These are phyloP conservation scores for Lasaia peninsularis DNA, from an alignment of 1,140 invertebrate genomes.

Conservation along the genomic window DNA sequence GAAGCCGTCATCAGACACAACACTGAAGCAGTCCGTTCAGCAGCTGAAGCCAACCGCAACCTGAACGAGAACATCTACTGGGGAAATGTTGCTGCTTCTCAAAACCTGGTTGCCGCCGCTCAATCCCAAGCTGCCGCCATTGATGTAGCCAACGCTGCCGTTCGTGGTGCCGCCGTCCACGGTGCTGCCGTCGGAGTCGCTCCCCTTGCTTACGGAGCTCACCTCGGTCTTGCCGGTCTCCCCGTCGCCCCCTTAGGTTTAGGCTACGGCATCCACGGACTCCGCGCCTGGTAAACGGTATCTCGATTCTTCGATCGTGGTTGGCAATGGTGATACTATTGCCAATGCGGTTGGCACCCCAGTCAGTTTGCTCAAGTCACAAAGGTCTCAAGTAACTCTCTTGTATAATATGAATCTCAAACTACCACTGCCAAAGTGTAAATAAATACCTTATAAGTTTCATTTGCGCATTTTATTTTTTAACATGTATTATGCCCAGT, in stretches of 20 bases:
- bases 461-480: constrained; percentile 21
- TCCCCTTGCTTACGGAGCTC: constrained; percentile 33
- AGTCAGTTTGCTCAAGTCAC: constrained; percentile 50
- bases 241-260: constrained; percentile 23
- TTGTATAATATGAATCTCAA: constrained; percentile 65
- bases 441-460: constrained; percentile 59
- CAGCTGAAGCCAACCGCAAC: constrained; percentile 55
- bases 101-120: constrained; percentile 74
- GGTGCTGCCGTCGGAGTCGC: constrained; percentile 49
- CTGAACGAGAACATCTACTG: constrained; percentile 66
- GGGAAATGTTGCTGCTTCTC: constrained; percentile 69
- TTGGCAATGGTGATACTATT: constrained; percentile 23
- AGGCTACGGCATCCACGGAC: constrained; percentile 40
- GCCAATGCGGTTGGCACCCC: constrained; percentile 18
- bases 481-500: no score
- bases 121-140: constrained; percentile 80
- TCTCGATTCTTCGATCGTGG: constrained; percentile 16
- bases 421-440: constrained; percentile 75
- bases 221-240: constrained; percentile 38
- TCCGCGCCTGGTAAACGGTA: constrained; percentile 54
- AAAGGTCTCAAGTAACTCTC: constrained; percentile 70
- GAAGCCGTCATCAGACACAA: constrained; percentile 52
- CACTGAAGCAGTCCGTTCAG: constrained; percentile 45
- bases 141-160: constrained; percentile 68
- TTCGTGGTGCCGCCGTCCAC: constrained; percentile 48